Conservation (phyloP, 2,113 vertebrate genomes). For the Fukomys damarensis region DNA sequence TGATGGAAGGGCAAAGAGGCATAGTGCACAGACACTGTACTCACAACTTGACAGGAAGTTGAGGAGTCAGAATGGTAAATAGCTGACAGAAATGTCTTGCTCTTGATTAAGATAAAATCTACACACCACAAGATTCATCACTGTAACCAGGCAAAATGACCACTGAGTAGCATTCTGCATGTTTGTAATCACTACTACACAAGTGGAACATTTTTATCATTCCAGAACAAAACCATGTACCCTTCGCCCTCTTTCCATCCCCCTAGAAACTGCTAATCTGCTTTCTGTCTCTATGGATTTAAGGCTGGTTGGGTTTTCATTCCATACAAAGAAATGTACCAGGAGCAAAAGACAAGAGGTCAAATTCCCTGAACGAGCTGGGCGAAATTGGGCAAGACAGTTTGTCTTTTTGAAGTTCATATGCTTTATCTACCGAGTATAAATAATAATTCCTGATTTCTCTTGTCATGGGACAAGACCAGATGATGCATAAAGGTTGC, state of each 20-base stretch:
- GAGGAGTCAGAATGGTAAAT: background rate
- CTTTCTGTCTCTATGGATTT: constrained; percentile 45
- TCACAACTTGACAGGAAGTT: background rate
- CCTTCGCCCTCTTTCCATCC: background rate
- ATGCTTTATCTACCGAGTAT: constrained; percentile 29
- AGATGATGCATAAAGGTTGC: background rate
- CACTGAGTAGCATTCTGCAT: background rate
- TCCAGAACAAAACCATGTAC: background rate
- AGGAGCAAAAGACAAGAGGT: constrained; percentile 21
- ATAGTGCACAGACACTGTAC: background rate
- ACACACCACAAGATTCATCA: background rate
- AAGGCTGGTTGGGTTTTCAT: constrained; percentile 35
- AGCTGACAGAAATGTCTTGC: background rate
- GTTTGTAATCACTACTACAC: background rate
- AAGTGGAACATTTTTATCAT: background rate
- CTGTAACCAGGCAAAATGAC: background rate
- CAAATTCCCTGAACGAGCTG: background rate
- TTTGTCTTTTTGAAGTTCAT: constrained; percentile 25
- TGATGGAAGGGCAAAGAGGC: background rate
- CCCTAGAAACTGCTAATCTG: background rate
- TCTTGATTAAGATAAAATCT: constrained; percentile 13
- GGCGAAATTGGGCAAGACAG: constrained; percentile 20
- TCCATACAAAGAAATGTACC: background rate
- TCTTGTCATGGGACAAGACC: background rate
- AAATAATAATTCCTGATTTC: constrained; percentile 53